Conservation (phyloP, 2,888 invertebrate genomes). For the Pyrochroa serraticornis region DNA sequence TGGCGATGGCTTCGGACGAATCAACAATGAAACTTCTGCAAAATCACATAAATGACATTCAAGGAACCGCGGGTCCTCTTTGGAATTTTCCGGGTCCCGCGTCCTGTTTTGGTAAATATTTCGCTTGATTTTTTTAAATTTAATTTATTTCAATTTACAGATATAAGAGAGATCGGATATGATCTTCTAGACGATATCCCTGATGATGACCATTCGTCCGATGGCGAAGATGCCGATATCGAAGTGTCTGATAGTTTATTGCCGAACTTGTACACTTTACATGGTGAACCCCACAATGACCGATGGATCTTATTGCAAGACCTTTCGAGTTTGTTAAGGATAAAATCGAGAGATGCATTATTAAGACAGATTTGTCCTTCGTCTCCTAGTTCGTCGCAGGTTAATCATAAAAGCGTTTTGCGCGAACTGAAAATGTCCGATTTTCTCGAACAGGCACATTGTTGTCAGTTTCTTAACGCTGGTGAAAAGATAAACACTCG, state of each 20-base stretch:
- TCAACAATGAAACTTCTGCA: conserved; percentile 66
- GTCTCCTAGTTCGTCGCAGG: conserved; percentile 28
- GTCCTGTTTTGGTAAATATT: conserved; percentile 60
- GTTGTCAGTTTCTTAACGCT: conserved; percentile 77
- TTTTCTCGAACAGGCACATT: conserved; percentile 80
- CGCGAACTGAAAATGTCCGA: conserved; percentile 80
- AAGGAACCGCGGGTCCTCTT: conserved; percentile 67
- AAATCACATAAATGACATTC: conserved; percentile 73
- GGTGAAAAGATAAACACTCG: conserved; percentile 81
- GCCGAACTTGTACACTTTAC: conserved; percentile 79
- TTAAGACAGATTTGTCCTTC: conserved; percentile 74
- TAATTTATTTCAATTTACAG: conserved; percentile 48
- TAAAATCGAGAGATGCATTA: conserved; percentile 81
- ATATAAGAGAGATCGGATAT: conserved; percentile 64
- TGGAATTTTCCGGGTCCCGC: conserved; percentile 71
- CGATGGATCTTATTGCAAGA: conserved; percentile 84
- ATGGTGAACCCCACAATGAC: conserved; percentile 68
- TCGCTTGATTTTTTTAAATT: neutral
- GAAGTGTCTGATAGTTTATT: conserved; percentile 80
- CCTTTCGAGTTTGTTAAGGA: conserved; percentile 75
- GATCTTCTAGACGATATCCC: conserved; percentile 65
- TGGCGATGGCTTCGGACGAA: conserved; percentile 68
- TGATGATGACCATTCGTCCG: conserved; percentile 60
- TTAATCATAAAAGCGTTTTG: conserved; percentile 54
- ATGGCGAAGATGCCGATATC: conserved; percentile 72